phyloP scores from a whole-genome alignment of 2,113 vertebrate species.

The Chlorodrepanis virens region DNA sequence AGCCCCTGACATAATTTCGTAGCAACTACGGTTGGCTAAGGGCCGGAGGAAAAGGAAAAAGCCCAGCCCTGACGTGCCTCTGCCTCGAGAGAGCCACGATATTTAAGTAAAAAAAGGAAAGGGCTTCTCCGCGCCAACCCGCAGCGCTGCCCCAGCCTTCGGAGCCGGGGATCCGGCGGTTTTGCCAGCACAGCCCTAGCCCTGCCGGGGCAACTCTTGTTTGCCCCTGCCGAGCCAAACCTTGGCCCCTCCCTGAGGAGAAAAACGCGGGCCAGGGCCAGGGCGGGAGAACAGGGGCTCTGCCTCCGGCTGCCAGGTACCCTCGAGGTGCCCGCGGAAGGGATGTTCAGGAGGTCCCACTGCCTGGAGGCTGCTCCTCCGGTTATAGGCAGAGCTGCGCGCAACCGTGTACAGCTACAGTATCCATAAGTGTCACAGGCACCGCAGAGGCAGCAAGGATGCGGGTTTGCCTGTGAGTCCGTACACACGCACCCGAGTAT shows the following conservation, averaged over 20 bases:
- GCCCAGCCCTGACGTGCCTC: not conserved
- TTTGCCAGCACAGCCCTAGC: not conserved
- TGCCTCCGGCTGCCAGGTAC: not conserved
- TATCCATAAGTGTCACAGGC: not conserved
- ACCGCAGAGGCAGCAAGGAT: not conserved
- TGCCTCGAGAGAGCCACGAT: not conserved
- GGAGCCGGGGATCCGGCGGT: accelerated
- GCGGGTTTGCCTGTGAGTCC: not conserved
- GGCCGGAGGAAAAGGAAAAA: not conserved
- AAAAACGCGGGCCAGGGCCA: not conserved
- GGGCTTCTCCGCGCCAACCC: not conserved
- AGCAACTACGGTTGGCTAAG: not conserved
- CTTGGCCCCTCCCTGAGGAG: not conserved
- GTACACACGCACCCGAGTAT: accelerated
- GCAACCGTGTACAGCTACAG: not conserved
- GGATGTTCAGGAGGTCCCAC: not conserved
- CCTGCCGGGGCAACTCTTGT: not conserved
- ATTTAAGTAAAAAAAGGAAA: not conserved
- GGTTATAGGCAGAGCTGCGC: not conserved
- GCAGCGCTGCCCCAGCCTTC: not conserved
- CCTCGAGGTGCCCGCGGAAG: not conserved
- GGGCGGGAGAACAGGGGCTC: not conserved
- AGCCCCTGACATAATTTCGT: not conserved
- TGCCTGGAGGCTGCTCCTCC: not conserved
- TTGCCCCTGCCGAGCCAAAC: not conserved